Evolutionary conservation across 2,797 vertebrate genomes (phyloP).

Genomic region (Eutrigla gurnardus): DNA sequence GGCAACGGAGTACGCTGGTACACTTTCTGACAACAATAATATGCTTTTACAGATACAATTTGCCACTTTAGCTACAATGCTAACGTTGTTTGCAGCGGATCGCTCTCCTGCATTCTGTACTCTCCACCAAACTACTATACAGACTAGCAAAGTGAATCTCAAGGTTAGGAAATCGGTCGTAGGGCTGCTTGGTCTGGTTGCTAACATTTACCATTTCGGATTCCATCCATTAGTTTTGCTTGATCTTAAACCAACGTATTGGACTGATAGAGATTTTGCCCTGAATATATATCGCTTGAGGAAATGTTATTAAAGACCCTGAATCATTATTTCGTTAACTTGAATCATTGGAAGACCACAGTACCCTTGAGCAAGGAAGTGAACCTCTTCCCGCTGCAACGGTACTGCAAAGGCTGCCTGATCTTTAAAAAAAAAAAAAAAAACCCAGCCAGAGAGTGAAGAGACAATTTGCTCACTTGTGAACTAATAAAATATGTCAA

Average conservation of each 20-base stretch:
- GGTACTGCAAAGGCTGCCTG: neutral
- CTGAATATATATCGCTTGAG: neutral
- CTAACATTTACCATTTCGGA: neutral
- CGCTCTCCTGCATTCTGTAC: no score
- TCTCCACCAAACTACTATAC: no score
- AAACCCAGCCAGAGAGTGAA: neutral
- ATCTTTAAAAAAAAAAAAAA: neutral
- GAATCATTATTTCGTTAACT: neutral
- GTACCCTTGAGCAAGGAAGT: neutral
- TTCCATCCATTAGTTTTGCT: neutral
- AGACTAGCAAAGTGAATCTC: neutral
- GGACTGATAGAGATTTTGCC: neutral
- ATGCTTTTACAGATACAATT: neutral
- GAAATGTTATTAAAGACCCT: neutral
- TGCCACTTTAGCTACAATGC: no score
- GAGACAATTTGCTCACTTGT: slow-evolving; percentile 29
- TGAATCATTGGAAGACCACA: neutral
- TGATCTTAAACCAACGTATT: neutral
- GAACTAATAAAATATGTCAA: slow-evolving; percentile 26
- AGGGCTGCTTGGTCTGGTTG: no score
- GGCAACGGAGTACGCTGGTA: no score
- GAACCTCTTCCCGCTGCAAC: neutral
- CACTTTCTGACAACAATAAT: neutral
- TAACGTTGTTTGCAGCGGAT: no score
- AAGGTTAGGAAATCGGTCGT: neutral